phyloP scores from a whole-genome alignment of 2,888 invertebrate genomes.

The Watsonalla cultraria region DNA sequence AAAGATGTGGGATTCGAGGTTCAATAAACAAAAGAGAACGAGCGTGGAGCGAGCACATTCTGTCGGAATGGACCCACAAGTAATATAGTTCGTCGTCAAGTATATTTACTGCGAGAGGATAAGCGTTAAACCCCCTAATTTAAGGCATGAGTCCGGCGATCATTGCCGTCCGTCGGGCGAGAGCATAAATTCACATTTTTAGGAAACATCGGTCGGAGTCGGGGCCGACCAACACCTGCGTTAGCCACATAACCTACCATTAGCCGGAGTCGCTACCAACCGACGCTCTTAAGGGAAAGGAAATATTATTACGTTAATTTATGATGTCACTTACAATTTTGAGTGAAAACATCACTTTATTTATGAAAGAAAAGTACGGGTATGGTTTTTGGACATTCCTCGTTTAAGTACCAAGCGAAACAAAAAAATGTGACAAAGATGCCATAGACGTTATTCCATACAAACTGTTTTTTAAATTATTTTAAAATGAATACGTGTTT shows the following conservation, averaged over 20 bases:
- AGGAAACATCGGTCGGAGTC: conserved; percentile 51
- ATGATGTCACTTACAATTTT: conserved; percentile 12
- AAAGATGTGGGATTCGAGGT: conserved; percentile 42
- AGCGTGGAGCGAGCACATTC: conserved; percentile 34
- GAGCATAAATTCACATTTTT: conserved; percentile 74
- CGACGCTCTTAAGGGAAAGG: conserved; percentile 28
- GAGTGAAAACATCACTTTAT: background rate
- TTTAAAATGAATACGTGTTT: no score
- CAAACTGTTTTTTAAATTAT: no score
- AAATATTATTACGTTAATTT: background rate
- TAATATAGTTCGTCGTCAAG: conserved; percentile 59
- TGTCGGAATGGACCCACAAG: conserved; percentile 45
- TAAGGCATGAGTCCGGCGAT: conserved; percentile 71
- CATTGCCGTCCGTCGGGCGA: conserved; percentile 65
- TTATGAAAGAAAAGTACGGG: no score
- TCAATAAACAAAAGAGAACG: conserved; percentile 48
- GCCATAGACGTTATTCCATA: no score
- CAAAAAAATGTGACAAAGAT: no score
- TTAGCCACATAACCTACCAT: conserved; percentile 54
- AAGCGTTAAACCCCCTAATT: conserved; percentile 74
- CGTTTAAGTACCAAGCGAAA: no score
- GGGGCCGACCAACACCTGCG: conserved; percentile 49
- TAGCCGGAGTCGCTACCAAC: conserved; percentile 43
- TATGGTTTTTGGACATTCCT: no score
- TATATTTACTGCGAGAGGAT: conserved; percentile 70